Conservation (phyloP, 2,113 vertebrate species). For the Phyllopteryx taeniolatus region DNA sequence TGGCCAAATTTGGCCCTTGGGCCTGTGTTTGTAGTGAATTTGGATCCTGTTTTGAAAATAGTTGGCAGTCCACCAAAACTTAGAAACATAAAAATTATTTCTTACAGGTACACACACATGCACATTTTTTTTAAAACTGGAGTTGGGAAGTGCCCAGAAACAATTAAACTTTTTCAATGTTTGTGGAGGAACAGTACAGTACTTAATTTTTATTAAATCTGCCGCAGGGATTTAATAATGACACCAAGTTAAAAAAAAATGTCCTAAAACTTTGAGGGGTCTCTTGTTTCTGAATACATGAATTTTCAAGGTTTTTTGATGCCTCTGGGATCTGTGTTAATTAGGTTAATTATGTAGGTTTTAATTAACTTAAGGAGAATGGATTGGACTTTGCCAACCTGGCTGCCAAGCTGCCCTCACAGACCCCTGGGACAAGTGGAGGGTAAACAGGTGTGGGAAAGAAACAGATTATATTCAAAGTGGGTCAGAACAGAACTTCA, state of each 20-base stretch:
- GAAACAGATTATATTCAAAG: neutral
- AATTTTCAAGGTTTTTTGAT: slow-evolving; percentile 49
- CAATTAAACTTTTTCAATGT: neutral
- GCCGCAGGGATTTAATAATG: slow-evolving; percentile 22
- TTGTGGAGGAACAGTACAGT: neutral
- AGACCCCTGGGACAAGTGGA: slow-evolving; percentile 43
- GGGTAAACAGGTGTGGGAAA: neutral
- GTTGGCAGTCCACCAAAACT: no score
- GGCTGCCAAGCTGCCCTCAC: slow-evolving; percentile 36
- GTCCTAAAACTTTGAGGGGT: slow-evolving; percentile 42
- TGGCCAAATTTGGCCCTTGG: no score
- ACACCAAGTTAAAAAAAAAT: slow-evolving; percentile 7
- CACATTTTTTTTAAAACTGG: neutral
- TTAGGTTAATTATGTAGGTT: slow-evolving; percentile 52
- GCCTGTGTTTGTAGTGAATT: no score
- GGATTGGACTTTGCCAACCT: slow-evolving; percentile 28
- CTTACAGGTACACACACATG: no score
- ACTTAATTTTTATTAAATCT: neutral
- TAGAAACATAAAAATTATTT: no score
- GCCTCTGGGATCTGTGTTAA: slow-evolving; percentile 50
- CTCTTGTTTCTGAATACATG: slow-evolving; percentile 35
- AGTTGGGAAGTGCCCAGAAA: neutral
- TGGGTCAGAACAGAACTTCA: neutral
- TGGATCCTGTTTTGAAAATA: no score
- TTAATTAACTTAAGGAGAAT: slow-evolving; percentile 45